These are phyloP conservation scores for Crocallis elinguaria DNA, from an alignment of 2,888 invertebrate genomes.

Conservation along the genomic window DNA sequence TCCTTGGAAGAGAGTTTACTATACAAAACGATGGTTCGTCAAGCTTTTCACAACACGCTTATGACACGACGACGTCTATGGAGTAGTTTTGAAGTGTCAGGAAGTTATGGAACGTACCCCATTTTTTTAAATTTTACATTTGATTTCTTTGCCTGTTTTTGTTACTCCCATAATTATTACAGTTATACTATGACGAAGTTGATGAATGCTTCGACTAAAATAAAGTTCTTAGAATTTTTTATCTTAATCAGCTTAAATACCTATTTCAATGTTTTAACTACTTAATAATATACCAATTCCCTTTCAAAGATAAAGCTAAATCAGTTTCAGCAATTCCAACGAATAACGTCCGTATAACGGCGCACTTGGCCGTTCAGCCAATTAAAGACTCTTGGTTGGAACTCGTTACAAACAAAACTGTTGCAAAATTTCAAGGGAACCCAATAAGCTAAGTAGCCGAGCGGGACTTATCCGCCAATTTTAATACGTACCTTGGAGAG, in stretches of 20 bases:
- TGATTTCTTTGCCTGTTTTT: too few species aligned
- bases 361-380: slow-evolving; percentile 38
- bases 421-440: slow-evolving; percentile 31
- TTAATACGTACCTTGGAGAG: slow-evolving; percentile 42
- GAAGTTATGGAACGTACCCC: too few species aligned
- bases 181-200: too few species aligned
- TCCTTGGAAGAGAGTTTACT: too few species aligned
- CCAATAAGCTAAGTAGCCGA: slow-evolving; percentile 42
- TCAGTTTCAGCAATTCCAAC: slow-evolving; percentile 33
- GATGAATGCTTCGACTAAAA: too few species aligned
- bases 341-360: slow-evolving; percentile 27
- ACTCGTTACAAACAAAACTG: slow-evolving; percentile 35
- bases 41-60: too few species aligned
- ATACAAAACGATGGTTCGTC: too few species aligned
- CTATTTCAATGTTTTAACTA: slow-evolving; percentile 5
- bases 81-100: too few species aligned
- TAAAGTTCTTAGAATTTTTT: too few species aligned
- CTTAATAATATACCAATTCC: slow-evolving; percentile 22
- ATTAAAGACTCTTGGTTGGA: slow-evolving; percentile 37
- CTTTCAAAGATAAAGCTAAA: slow-evolving; percentile 31
- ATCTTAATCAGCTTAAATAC: slow-evolving; percentile 10
- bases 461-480: slow-evolving; percentile 34
- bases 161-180: too few species aligned
- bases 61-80: too few species aligned
- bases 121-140: too few species aligned